Percentiles rank a stretch among this genome's conserved stretches.
Conservation (phyloP, 2,888 invertebrate genomes). For the Podabrus alpinus region DNA sequence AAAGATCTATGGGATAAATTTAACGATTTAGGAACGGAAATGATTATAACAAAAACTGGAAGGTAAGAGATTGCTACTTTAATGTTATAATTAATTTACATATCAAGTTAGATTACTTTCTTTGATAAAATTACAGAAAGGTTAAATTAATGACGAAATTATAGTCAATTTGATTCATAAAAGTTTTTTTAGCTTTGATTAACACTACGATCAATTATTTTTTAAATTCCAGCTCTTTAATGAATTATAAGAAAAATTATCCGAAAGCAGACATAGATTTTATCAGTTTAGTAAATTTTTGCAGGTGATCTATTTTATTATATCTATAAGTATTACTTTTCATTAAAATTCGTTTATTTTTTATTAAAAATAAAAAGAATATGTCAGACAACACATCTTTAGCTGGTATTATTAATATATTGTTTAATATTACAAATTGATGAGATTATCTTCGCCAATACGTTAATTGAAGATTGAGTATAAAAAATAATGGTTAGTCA, state of each 20-base stretch:
- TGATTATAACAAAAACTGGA: slow-evolving; percentile 98
- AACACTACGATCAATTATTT: neutral
- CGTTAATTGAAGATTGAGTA: neutral
- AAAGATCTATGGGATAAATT: slow-evolving; percentile 99
- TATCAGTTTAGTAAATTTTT: neutral
- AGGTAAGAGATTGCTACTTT: slow-evolving; percentile 65
- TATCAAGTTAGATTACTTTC: neutral
- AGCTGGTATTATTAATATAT: neutral
- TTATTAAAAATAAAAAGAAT: neutral
- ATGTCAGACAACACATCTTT: neutral
- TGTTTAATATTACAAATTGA: neutral
- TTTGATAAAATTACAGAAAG: neutral
- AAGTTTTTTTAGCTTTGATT: neutral
- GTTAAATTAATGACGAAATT: neutral
- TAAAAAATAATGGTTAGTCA: neutral
- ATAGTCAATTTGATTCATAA: neutral
- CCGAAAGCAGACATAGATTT: neutral
- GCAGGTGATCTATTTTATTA: neutral
- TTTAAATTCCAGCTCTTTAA: neutral
- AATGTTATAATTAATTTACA: neutral
- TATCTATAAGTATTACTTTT: neutral
- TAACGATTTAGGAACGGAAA: slow-evolving; percentile 91
- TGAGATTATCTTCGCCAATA: neutral
- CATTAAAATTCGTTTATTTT: neutral
- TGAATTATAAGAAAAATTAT: neutral